phyloP scores from a whole-genome alignment of 2,113 vertebrate genomes.

The Dasyprocta punctata region DNA sequence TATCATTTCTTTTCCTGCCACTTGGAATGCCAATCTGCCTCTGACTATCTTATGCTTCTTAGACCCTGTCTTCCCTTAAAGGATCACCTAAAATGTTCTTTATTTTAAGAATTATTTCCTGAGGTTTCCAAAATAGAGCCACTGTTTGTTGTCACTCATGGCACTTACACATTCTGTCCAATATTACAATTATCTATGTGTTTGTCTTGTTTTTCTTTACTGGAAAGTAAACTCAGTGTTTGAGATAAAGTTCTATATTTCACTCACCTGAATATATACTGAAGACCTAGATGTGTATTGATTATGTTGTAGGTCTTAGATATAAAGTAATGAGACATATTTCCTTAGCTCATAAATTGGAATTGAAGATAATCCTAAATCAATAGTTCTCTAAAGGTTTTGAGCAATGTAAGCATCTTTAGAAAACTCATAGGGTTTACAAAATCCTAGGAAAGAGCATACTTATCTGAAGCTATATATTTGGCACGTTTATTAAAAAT shows the following conservation, averaged over 20 bases:
- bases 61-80: not conserved
- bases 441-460: not conserved
- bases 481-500: not conserved
- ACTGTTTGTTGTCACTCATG: not conserved
- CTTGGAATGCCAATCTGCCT: not conserved
- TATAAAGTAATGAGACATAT: not conserved
- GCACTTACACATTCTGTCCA: not conserved
- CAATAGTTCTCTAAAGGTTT: not conserved
- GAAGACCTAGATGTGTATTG: not conserved
- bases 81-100: not conserved
- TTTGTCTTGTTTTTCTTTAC: not conserved
- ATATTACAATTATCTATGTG: not conserved
- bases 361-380: not conserved
- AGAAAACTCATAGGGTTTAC: not conserved
- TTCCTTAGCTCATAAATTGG: not conserved
- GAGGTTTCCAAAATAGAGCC: not conserved
- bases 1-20: not conserved
- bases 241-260: not conserved
- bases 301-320: not conserved
- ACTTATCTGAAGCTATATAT: conserved; percentile 14
- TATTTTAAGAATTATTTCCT: not conserved
- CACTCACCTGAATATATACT: not conserved
- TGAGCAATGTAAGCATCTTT: not conserved
- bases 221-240: not conserved
- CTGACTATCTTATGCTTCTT: not conserved